These are phyloP conservation scores for Galago senegalensis DNA, from an alignment of 2,797 vertebrate genomes.

Conservation along the genomic window DNA sequence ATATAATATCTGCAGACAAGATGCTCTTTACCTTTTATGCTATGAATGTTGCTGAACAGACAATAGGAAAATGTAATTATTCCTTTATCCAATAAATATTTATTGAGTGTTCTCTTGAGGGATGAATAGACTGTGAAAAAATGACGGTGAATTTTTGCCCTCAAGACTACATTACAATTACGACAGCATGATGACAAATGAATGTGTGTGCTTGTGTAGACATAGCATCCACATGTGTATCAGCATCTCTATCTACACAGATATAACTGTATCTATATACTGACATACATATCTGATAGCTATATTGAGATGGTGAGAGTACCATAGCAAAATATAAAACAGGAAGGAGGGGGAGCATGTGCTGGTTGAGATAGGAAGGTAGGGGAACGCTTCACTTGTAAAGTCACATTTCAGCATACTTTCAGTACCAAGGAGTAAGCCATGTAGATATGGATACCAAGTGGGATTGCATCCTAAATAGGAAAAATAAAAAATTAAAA, in stretches of 20 bases:
- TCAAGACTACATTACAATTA: not conserved
- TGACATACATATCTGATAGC: not conserved
- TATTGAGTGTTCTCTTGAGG: conserved; percentile 22
- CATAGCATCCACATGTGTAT: not conserved
- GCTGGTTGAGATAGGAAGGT: not conserved
- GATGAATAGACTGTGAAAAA: not conserved
- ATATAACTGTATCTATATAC: not conserved
- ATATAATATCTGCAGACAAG: not conserved
- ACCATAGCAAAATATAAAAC: not conserved
- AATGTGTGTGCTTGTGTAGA: not conserved
- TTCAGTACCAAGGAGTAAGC: not conserved
- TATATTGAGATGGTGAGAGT: not conserved
- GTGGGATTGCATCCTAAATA: not conserved
- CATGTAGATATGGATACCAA: not conserved
- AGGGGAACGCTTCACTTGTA: not conserved
- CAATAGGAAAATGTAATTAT: not conserved
- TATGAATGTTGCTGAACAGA: not conserved
- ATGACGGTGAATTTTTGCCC: not conserved
- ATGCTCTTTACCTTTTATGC: not conserved
- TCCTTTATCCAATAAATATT: conserved; percentile 40
- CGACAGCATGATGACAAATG: not conserved
- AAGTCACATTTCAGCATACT: not conserved
- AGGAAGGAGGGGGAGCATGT: not conserved
- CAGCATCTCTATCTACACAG: not conserved
- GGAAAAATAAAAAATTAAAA: not conserved